Evolutionary conservation across 2,888 invertebrate genomes (phyloP).

Genomic region (Drosophila merina): DNA sequence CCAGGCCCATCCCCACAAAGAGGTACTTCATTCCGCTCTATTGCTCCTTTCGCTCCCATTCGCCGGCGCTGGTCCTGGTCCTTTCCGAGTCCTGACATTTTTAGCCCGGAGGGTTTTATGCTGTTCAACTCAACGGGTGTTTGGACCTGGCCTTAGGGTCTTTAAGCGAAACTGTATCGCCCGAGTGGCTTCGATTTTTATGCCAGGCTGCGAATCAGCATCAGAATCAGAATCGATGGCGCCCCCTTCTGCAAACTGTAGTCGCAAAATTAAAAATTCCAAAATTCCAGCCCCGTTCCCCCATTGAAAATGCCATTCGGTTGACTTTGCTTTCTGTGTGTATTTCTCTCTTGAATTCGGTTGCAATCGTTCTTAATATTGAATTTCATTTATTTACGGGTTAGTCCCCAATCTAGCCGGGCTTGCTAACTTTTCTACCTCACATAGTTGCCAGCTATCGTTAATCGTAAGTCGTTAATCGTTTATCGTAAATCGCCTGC

Average conservation of each 20-base stretch:
- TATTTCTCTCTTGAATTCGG: constrained; percentile 33
- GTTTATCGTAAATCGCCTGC: constrained; percentile 4
- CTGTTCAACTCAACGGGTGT: background rate
- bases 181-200: constrained; percentile 23
- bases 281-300: constrained; percentile 10
- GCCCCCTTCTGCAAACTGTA: constrained; percentile 4
- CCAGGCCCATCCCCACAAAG: constrained; percentile 1
- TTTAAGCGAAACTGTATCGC: constrained; percentile 19
- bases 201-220: background rate
- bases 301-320: constrained; percentile 18
- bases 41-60: constrained; percentile 22
- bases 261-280: constrained; percentile 31
- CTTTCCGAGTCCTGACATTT: constrained; percentile 4
- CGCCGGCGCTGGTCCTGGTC: constrained; percentile 18
- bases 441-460: constrained; percentile 48
- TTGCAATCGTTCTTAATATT: constrained; percentile 54
- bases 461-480: constrained; percentile 12
- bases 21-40: constrained; percentile 9
- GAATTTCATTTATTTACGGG: constrained; percentile 61
- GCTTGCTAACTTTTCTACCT: constrained; percentile 50
- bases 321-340: constrained; percentile 40
- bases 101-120: constrained; percentile 9
- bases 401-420: constrained; percentile 48
- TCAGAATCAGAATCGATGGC: constrained; percentile 10
- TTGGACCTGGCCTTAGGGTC: constrained; percentile 4